Base-by-base conservation (phyloP, 2,797 vertebrate genomes). In the Anniella stebbinsi region DNA sequence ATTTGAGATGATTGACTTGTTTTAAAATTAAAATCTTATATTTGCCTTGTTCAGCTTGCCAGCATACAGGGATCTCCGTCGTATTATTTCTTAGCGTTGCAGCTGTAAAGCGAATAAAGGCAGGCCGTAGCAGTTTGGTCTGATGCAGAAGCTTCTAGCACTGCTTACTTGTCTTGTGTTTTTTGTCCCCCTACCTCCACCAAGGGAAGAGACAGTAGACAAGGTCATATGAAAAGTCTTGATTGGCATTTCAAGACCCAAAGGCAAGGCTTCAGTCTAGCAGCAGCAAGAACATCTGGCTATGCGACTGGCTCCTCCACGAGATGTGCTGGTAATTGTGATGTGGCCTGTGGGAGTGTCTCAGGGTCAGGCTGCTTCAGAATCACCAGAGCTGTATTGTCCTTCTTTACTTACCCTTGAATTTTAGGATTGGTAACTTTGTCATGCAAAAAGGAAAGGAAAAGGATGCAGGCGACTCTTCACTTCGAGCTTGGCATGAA, bases 161-260 rank as follows among this genome's bases (percentile, higher is more conserved):
- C 4, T 77, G 28, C 38, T 88, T 28, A 7, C 90, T 41, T n/a
- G 87, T 81, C 57, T n/a, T 69, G 76, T 60, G 45, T 82, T 7
- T 3, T 25, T 84, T 67, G n/a, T 90, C 12, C 30, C 13, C 23
- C 0, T 2, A 78, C 18, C 2, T 87, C 72, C 75, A 45, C 3
- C 5, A 17, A 13, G 25, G n/a, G 51, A 25, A 63, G 51, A 77
- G 63, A 51, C 41, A 54, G 17, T 72, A 30, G 63, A 48, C 70
- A 88, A 92, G 93, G 51, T 75, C 69, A 86, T 57, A 45, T 23
- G 17, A 57, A 3, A 87, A 75, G 78, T 75, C 21, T 10, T 51
- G 73, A 92, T 0, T 87, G 80, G 88, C 91, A 88, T 90, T 90
- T 92, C 36, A 84, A 86, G 54, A 86, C 60, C 33, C 51, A 89